Conservation (phyloP, 2,888 invertebrate species). For the Lasioglossum zephyrum region DNA sequence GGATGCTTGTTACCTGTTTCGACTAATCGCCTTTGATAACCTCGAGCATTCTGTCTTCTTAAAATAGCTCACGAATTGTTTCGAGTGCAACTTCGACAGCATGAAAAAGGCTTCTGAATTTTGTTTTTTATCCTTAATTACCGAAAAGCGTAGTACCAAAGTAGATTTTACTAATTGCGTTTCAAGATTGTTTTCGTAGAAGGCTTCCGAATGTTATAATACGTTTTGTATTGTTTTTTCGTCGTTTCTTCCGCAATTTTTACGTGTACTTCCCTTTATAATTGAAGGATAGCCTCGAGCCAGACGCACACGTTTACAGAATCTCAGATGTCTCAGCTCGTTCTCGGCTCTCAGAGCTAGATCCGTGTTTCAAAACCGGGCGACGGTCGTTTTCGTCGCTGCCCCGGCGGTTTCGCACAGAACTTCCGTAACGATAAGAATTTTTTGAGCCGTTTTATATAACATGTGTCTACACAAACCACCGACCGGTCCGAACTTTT, state of each 20-base stretch:
- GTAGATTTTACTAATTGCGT: neutral
- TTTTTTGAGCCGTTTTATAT: slow-evolving; percentile 53
- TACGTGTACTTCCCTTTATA: neutral
- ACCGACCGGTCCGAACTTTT: slow-evolving; percentile 10
- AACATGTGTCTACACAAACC: slow-evolving; percentile 9
- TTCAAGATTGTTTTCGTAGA: neutral
- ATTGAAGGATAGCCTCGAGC: neutral
- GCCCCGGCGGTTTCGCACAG: slow-evolving; percentile 18
- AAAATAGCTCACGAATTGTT: neutral
- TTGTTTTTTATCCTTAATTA: neutral
- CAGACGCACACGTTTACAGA: neutral
- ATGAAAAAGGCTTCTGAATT: neutral
- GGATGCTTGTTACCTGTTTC: neutral
- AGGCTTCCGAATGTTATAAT: neutral
- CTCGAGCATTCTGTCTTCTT: neutral
- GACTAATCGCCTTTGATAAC: neutral
- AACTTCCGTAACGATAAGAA: slow-evolving; percentile 53
- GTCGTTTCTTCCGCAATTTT: neutral
- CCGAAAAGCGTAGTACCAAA: neutral
- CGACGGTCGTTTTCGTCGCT: slow-evolving; percentile 10
- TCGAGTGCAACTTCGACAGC: neutral
- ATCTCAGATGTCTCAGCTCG: neutral
- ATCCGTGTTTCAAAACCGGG: neutral
- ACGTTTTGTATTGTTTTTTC: neutral
- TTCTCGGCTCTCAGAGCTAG: slow-evolving; percentile 25